Base-by-base conservation (phyloP, 2,797 vertebrate species). In the Acropternis orthonyx region DNA sequence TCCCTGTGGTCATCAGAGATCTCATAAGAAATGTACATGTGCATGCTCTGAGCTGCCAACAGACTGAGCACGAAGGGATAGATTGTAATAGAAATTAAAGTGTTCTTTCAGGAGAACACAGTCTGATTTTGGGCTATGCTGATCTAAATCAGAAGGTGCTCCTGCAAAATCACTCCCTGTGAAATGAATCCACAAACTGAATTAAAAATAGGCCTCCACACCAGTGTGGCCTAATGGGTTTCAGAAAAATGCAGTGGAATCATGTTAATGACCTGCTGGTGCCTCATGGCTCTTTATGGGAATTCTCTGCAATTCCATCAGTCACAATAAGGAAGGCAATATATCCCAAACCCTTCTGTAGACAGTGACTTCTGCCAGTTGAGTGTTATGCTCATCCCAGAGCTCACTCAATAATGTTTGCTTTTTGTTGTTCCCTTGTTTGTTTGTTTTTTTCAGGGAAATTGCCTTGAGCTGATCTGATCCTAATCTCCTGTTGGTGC, bases 1-100 rank as follows among this genome's bases (percentile, higher is more conserved):
- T 93, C 85, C 68, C 73, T 81, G 39, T 73, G 58, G 79, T 59
- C 89, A 69, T 69, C 48, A 52, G 87, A 85, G 85, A 89, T 85
- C 87, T 96, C 0, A 0, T 84, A 92, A 94, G 79, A 75, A 92
- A 92, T 11, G 21, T 66, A 26, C 92, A 96, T 91, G 85, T 96
- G 95, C 62, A 8, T 21, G 51, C 28, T 93, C 82, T 75, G 76
- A 93, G 85, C 85, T 92, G 95, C 95, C 95, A 96, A 30, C 28
- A 88, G 81, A 13, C 30, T 20, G 17, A 94, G 75, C 76, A 41
- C 0, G 1, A 83, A 66, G 48, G 78, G 34, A 89, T 6, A 46
- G 36, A 23, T 27, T 24, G 1, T 2, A 32, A 30, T 4, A 65
- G 85, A 75, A 92, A 91, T 73, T 62, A 37, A 85, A 92, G 7